Percentiles rank a stretch among this genome's conserved stretches.
Evolutionary conservation across 2,797 vertebrate species (phyloP).

Genomic region (Arnoldichthys spilopterus): DNA sequence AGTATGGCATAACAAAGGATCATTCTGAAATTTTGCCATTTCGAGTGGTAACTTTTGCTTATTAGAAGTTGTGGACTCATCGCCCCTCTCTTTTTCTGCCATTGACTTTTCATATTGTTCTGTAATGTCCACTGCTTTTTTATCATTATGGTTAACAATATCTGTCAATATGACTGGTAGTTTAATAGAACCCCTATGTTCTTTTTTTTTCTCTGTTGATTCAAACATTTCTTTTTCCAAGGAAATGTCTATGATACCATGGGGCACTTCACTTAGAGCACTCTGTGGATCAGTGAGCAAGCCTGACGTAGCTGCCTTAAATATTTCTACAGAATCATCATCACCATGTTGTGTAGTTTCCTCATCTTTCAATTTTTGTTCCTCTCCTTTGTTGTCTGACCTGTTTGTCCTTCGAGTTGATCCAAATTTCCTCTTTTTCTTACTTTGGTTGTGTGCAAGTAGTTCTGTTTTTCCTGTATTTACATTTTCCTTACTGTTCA

Average conservation of each 20-base stretch:
- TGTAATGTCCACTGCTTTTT: background rate
- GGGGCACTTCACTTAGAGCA: background rate
- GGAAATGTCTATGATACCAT: background rate
- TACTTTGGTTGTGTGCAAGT: conserved; percentile 59
- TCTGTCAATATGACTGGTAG: background rate
- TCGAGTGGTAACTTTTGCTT: background rate
- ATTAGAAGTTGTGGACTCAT: background rate
- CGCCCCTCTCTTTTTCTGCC: background rate
- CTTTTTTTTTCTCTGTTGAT: background rate
- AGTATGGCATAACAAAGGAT: background rate
- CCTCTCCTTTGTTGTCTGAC: conserved; percentile 3
- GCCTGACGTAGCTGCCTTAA: background rate
- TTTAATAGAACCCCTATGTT: no score
- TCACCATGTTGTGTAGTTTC: conserved; percentile 17
- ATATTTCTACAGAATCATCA: conserved; percentile 1
- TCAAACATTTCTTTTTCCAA: background rate
- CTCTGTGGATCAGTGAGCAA: conserved; percentile 9
- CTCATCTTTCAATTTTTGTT: background rate
- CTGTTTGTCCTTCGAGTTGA: conserved; percentile 42
- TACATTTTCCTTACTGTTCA: background rate
- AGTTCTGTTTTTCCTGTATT: background rate
- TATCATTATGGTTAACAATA: background rate
- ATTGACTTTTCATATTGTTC: background rate
- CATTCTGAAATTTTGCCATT: background rate
- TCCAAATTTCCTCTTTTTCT: conserved; percentile 55